A percentile compares a stretch with the other conserved stretches of the same genome.
Evolutionary conservation across 2,888 invertebrate genomes (phyloP).

Genomic region (Tanytarsus gracilentus): DNA sequence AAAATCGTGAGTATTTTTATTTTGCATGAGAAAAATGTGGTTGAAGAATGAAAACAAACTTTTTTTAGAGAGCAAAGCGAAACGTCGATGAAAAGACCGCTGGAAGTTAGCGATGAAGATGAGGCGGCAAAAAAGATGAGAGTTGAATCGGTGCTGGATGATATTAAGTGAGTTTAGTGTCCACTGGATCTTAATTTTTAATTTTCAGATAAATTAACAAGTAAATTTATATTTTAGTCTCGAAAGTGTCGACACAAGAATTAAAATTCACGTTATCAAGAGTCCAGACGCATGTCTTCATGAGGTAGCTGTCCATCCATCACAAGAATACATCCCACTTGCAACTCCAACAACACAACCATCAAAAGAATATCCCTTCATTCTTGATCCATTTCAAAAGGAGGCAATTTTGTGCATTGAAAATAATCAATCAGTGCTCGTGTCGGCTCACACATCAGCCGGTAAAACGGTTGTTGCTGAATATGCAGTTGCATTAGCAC

Average conservation of each 20-base stretch:
- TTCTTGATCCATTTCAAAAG: conserved; percentile 95
- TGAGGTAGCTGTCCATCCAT: conserved; percentile 90
- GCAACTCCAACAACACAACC: conserved; percentile 55
- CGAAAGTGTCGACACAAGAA: conserved; percentile 67
- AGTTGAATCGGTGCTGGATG: conserved; percentile 38
- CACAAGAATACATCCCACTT: conserved; percentile 62
- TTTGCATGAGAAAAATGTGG: neutral
- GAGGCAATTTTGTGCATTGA: conserved; percentile 95
- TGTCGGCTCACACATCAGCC: conserved; percentile 98
- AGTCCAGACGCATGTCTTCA: conserved; percentile 90
- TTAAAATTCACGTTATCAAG: conserved; percentile 80
- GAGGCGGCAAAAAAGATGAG: conserved; percentile 33
- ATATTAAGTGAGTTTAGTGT: conserved; percentile 34
- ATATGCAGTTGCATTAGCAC: conserved; percentile 90
- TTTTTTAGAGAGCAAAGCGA: neutral
- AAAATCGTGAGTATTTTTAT: conserved; percentile 8
- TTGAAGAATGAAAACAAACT: neutral
- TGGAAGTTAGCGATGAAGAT: conserved; percentile 31
- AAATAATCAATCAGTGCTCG: conserved; percentile 94
- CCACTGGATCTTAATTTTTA: too few relatives aligned
- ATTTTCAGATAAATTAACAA: neutral
- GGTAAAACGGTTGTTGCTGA: conserved; percentile 46
- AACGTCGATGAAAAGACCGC: conserved; percentile 30
- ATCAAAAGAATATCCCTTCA: conserved; percentile 87
- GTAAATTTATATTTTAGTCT: conserved; percentile 45